Conservation (phyloP, 1,140 invertebrate species). For the Dendroctonus valens region DNA sequence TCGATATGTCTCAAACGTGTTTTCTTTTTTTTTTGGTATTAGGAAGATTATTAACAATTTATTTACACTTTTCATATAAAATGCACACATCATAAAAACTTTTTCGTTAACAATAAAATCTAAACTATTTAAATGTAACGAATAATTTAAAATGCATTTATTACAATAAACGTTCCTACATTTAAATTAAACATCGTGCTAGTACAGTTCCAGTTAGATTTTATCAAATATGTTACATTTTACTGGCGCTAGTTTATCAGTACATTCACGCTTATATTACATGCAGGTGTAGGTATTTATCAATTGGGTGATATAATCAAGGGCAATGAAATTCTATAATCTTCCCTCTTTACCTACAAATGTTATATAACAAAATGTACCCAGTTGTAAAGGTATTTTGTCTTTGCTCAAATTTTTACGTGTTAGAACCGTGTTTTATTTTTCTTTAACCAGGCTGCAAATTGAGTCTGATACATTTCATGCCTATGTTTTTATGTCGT, state of each 20-base stretch:
- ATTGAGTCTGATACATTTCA: too few relatives aligned
- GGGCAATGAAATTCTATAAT: too few relatives aligned
- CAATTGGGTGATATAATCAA: neutral
- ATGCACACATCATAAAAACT: slow-evolving; percentile 4
- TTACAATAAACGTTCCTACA: slow-evolving; percentile 1
- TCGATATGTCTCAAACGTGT: slow-evolving; percentile 24
- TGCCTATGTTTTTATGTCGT: too few relatives aligned
- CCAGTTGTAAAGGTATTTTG: too few relatives aligned
- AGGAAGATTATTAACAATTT: slow-evolving; percentile 8
- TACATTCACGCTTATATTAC: slow-evolving; percentile 11
- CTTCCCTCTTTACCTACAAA: too few relatives aligned
- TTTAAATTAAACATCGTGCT: neutral
- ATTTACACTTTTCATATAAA: slow-evolving; percentile 19
- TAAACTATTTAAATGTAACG: slow-evolving; percentile 19
- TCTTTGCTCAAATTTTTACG: too few relatives aligned
- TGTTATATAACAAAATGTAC: too few relatives aligned
- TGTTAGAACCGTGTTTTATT: too few relatives aligned
- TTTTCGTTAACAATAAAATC: slow-evolving; percentile 23
- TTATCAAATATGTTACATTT: neutral
- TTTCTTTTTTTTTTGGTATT: slow-evolving; percentile 16
- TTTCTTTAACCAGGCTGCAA: too few relatives aligned
- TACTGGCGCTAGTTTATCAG: neutral
- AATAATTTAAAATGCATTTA: slow-evolving; percentile 19
- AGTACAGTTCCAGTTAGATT: neutral
- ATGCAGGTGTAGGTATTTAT: neutral